Percentiles rank a stretch among this genome's conserved stretches.
phyloP scores from a whole-genome alignment of 2,797 vertebrate species.

The Scyliorhinus canicula region DNA sequence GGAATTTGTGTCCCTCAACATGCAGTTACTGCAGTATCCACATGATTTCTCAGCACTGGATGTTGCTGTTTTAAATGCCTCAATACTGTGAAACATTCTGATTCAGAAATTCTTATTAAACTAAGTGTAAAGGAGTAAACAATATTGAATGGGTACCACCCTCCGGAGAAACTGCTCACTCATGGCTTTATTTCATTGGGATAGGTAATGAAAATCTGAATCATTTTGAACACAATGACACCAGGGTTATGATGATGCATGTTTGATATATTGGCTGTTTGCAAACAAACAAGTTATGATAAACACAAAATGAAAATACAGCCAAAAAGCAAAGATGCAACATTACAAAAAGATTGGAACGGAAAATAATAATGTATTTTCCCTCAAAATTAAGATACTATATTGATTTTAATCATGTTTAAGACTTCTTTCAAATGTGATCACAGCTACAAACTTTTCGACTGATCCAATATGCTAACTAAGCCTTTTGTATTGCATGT shows the following conservation, averaged over 20 bases:
- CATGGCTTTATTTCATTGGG: neutral
- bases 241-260: neutral
- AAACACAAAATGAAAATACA: neutral
- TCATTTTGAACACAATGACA: neutral
- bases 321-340: neutral
- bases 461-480: neutral
- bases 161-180: neutral
- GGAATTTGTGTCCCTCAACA: neutral
- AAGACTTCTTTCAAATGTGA: neutral
- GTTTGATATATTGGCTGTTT: neutral
- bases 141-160: neutral
- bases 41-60: neutral
- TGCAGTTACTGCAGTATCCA: neutral
- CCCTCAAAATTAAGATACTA: neutral
- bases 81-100: neutral
- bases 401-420: neutral
- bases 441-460: neutral
- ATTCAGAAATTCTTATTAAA: neutral
- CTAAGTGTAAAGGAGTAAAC: neutral
- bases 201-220: neutral
- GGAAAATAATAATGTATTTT: neutral
- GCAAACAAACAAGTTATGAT: neutral
- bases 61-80: neutral
- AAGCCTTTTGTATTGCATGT: conserved; percentile 52
- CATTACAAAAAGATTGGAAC: neutral